Evolutionary conservation across 2,113 vertebrate species (phyloP), one percentile per base, ranked within the genome.

Genomic region (Syngnathus scovelli): DNA sequence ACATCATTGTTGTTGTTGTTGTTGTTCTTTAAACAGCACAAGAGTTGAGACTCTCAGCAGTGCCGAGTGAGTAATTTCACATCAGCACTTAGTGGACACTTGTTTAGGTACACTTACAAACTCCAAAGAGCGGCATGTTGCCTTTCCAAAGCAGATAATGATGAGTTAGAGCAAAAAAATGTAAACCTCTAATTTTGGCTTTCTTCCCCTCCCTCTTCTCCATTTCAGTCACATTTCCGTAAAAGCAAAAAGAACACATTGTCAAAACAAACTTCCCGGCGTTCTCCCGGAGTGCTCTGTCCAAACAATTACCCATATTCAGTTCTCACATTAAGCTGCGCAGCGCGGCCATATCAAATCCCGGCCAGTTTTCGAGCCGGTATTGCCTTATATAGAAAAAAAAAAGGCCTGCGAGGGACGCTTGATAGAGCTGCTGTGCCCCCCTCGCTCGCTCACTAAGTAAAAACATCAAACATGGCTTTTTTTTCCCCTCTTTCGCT

Each of bases 381-480:
- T 70, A 81, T 86, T 87, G 81, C 86, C 86, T 88, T 88, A 85
- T 87, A 88, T 88, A 89, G 88, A 5, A 88, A 89, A 89, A n/a
- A 86, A 67, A 86, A 86, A 79, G 83, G 85, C 83, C 85, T 85
- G 82, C 70, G 44, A 87, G 84, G 86, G 83, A 84, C 81, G 85
- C 85, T 88, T 89, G 82, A 88, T 89, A 84, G 85, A 87, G 85
- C 86, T 76, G 55, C 55, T 8, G 85, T 83, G 83, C 86, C 86
- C 85, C 83, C 79, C 79, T 83, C 83, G 76, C 81, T 82, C 83
- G 76, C 81, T 82, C 80, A 78, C 85, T 88, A 87, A 89, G 87
- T 86, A 84, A 78, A 89, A 90, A 90, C 88, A 90, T 90, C 87
- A 90, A 87, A 89, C 86, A 88, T 84, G 84, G 79, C 80, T 88